Evolutionary conservation across 2,797 vertebrate genomes (phyloP).

Genomic region (Parauchenoglanis ngamensis): DNA sequence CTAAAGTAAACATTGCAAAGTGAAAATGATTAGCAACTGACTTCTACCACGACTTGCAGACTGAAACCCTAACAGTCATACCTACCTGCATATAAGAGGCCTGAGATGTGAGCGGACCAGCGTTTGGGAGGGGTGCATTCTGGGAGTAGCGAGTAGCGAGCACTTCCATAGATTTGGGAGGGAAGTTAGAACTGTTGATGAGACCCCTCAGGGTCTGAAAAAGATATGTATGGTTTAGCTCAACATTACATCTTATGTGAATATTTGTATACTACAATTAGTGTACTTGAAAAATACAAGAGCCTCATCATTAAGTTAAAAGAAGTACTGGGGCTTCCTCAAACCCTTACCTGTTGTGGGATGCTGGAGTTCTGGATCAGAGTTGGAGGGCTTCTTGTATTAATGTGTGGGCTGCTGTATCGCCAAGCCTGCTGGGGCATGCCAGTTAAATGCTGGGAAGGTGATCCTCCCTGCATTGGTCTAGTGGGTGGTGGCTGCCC

Average conservation of each 20-base stretch:
- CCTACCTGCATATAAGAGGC: slow-evolving; percentile 72
- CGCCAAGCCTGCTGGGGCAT: slow-evolving; percentile 69
- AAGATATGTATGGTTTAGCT: background rate
- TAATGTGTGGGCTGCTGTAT: slow-evolving; percentile 65
- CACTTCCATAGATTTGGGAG: slow-evolving; percentile 69
- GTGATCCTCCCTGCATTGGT: slow-evolving; percentile 74
- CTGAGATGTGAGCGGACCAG: slow-evolving; percentile 61
- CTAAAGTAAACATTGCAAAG: slow-evolving; percentile 10
- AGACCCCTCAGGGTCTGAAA: slow-evolving; percentile 73
- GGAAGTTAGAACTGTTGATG: slow-evolving; percentile 68
- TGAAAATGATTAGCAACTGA: background rate
- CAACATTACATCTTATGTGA: background rate
- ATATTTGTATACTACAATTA: background rate
- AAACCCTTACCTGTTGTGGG: slow-evolving; percentile 67
- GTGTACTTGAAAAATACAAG: background rate
- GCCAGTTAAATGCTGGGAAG: slow-evolving; percentile 68
- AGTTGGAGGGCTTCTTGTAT: slow-evolving; percentile 72
- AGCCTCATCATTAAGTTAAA: background rate
- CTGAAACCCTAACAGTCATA: background rate
- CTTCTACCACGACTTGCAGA: background rate
- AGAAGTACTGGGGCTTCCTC: background rate
- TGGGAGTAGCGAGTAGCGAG: slow-evolving; percentile 68
- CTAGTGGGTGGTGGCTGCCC: slow-evolving; percentile 69
- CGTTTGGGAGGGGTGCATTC: slow-evolving; percentile 56
- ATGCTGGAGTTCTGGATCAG: slow-evolving; percentile 68